A percentile compares a stretch with the other conserved stretches of the same genome.
phyloP scores from a whole-genome alignment of 2,113 vertebrate species.

The Psephotus haematonotus region DNA sequence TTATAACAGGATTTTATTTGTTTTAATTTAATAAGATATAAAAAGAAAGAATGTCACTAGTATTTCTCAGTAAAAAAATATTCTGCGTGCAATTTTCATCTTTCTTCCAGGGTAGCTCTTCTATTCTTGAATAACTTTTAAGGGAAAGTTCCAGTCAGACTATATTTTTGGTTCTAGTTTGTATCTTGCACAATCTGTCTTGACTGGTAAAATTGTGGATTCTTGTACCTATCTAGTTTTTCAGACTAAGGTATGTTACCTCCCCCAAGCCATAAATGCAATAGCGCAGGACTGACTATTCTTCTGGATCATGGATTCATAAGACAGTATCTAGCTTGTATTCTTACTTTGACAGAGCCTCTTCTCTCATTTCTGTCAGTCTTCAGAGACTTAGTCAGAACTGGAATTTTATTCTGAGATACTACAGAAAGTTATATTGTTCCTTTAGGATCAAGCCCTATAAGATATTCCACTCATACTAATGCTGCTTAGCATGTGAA shows the following conservation, averaged over 20 bases:
- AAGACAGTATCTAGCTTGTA: not conserved
- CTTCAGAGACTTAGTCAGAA: not conserved
- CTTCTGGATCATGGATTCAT: not conserved
- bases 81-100: not conserved
- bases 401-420: not conserved
- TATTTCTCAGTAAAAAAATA: not conserved
- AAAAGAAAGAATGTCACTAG: not conserved
- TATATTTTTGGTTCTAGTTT: not conserved
- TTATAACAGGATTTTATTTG: not conserved
- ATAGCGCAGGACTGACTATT: rapidly evolving
- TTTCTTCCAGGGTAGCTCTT: not conserved
- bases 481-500: not conserved
- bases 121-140: not conserved
- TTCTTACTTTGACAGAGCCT: not conserved
- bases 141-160: not conserved
- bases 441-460: not conserved
- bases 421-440: not conserved
- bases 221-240: not conserved
- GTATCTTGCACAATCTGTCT: not conserved
- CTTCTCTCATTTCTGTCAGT: not conserved
- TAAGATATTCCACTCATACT: not conserved
- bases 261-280: not conserved
- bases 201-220: not conserved
- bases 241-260: not conserved
- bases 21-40: not conserved